A percentile compares a stretch with the other conserved stretches of the same genome.
phyloP scores from a whole-genome alignment of 35 echinoderm and acorn worm genomes.

The Apostichopus japonicus region DNA sequence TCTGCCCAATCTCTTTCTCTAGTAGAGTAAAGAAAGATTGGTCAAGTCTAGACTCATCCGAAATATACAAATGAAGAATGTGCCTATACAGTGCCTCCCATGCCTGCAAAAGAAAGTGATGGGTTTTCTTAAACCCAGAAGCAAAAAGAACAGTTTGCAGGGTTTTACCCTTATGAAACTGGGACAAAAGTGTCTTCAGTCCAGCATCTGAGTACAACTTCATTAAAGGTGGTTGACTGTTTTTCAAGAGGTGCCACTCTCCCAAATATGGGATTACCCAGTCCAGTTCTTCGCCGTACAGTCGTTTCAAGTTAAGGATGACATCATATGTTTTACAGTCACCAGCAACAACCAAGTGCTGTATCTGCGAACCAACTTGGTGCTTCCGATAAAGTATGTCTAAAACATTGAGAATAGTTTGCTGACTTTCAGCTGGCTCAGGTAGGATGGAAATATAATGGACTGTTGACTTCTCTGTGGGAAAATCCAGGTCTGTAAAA shows the following conservation, averaged over 20 bases:
- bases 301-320: conserved; percentile 59
- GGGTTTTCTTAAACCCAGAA: conserved; percentile 60
- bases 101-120: conserved; percentile 56
- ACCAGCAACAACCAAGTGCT: conserved; percentile 69
- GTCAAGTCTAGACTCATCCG: background rate
- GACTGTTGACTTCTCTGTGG: conserved; percentile 48
- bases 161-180: conserved; percentile 54
- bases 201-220: conserved; percentile 79
- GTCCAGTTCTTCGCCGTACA: conserved; percentile 54
- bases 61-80: conserved; percentile 37
- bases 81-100: conserved; percentile 63
- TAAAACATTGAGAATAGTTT: conserved; percentile 52
- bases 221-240: conserved; percentile 70
- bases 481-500: background rate
- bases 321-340: conserved; percentile 72
- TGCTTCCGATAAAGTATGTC: conserved; percentile 38
- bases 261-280: conserved; percentile 87
- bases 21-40: background rate
- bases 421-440: conserved; percentile 60
- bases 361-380: conserved; percentile 46
- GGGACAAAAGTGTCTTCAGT: conserved; percentile 65
- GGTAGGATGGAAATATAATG: conserved; percentile 56
- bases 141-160: conserved; percentile 2
- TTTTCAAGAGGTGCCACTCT: conserved; percentile 92
- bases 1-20: background rate